A percentile compares a stretch with the other conserved stretches of the same genome.
Evolutionary conservation across 2,113 vertebrate species (phyloP).

Genomic region (Bubo scandiacus): DNA sequence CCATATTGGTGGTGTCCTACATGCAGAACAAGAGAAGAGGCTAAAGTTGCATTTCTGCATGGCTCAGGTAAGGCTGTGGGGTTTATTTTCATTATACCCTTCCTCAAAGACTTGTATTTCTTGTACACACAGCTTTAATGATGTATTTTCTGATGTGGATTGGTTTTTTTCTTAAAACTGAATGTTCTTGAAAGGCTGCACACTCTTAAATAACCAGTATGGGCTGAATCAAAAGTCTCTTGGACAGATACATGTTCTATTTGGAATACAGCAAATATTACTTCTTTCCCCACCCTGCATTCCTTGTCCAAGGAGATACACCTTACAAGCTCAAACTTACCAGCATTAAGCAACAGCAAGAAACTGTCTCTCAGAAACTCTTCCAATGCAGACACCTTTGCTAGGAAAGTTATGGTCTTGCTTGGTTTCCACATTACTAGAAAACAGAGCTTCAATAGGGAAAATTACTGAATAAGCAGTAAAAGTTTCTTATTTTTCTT

Average conservation of each 20-base stretch:
- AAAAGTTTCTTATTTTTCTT: background rate
- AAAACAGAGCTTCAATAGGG: background rate
- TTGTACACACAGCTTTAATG: background rate
- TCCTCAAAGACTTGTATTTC: background rate
- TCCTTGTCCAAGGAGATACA: background rate
- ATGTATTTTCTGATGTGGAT: background rate
- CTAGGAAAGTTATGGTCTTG: background rate
- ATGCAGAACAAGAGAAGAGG: background rate
- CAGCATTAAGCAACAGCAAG: background rate
- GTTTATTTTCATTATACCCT: background rate
- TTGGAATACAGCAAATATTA: background rate
- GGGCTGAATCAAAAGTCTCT: background rate
- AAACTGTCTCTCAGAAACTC: background rate
- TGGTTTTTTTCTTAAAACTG: background rate
- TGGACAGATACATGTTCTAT: background rate
- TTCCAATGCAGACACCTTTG: background rate
- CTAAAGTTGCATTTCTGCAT: background rate
- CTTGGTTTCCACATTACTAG: background rate
- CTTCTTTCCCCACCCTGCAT: background rate
- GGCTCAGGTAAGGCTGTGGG: background rate
- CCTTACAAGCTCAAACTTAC: background rate
- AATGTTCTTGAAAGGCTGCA: background rate
- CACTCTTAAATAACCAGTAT: background rate
- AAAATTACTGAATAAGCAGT: background rate
- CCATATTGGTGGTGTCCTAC: background rate